These are phyloP conservation scores for Alexandromys oeconomus DNA, from an alignment of 2,797 vertebrate genomes.

Conservation along the genomic window DNA sequence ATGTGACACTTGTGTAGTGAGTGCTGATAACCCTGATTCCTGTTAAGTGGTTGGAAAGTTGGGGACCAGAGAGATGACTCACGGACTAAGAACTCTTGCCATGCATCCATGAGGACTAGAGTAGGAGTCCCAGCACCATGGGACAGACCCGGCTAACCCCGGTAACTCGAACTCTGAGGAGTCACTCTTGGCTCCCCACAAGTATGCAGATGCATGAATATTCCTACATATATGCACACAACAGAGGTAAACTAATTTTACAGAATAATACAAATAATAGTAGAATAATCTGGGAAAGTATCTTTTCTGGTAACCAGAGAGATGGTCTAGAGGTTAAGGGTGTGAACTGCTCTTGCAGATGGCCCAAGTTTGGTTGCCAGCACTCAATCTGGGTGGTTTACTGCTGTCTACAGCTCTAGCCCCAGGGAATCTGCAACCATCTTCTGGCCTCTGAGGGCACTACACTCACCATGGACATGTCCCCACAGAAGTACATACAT, in stretches of 20 bases:
- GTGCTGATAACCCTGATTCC: background rate
- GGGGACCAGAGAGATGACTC: background rate
- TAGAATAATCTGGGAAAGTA: background rate
- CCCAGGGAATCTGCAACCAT: background rate
- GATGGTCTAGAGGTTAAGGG: background rate
- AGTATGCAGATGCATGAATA: background rate
- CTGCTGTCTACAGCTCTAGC: background rate
- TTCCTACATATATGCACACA: background rate
- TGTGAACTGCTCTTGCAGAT: background rate
- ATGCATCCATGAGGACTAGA: no score
- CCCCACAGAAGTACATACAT: background rate
- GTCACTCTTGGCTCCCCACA: background rate
- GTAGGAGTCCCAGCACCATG: background rate
- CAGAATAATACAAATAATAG: background rate
- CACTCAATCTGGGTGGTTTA: background rate
- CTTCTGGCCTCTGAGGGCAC: background rate
- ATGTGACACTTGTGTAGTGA: background rate
- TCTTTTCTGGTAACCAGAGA: background rate
- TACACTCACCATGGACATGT: background rate
- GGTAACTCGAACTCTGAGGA: background rate
- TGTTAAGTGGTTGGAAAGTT: slow-evolving; percentile 20
- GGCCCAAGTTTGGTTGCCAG: background rate
- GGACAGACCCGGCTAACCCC: background rate
- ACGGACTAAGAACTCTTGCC: background rate
- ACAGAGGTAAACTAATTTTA: background rate